phyloP scores from a whole-genome alignment of 2,113 vertebrate genomes.

The Podarcis cretensis region DNA sequence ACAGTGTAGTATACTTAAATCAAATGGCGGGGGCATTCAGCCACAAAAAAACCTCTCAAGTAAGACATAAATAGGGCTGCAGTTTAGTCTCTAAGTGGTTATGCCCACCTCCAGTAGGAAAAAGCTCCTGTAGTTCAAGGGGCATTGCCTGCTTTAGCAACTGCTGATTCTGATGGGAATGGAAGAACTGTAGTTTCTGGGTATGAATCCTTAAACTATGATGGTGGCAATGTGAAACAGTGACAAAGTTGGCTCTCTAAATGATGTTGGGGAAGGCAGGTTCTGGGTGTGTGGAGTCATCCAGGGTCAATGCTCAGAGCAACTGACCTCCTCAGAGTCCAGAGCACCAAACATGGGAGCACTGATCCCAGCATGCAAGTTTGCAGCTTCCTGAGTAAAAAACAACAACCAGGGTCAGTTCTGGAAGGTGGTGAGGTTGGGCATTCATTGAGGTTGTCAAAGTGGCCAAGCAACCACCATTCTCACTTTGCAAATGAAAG shows the following conservation, averaged over 20 bases:
- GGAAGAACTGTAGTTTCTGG: neutral
- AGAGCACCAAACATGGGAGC: neutral
- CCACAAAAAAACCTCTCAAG: neutral
- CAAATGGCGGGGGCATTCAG: neutral
- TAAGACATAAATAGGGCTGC: neutral
- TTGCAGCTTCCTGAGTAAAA: neutral
- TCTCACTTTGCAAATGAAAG: neutral
- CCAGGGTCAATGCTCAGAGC: neutral
- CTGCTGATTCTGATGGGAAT: neutral
- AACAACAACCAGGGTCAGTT: neutral
- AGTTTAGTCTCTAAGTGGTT: neutral
- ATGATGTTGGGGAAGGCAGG: neutral
- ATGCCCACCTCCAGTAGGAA: neutral
- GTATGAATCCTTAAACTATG: neutral
- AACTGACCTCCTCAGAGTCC: neutral
- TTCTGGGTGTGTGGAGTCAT: neutral
- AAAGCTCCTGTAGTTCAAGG: neutral
- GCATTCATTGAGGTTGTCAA: neutral
- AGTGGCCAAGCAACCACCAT: neutral
- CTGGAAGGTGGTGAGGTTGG: neutral
- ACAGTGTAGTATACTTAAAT: no score
- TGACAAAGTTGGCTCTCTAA: neutral
- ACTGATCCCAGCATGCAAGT: neutral
- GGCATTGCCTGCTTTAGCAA: no score
- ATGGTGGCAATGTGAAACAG: neutral